These are phyloP conservation scores for Pterostichus niger DNA, from an alignment of 2,888 invertebrate genomes.

Conservation along the genomic window DNA sequence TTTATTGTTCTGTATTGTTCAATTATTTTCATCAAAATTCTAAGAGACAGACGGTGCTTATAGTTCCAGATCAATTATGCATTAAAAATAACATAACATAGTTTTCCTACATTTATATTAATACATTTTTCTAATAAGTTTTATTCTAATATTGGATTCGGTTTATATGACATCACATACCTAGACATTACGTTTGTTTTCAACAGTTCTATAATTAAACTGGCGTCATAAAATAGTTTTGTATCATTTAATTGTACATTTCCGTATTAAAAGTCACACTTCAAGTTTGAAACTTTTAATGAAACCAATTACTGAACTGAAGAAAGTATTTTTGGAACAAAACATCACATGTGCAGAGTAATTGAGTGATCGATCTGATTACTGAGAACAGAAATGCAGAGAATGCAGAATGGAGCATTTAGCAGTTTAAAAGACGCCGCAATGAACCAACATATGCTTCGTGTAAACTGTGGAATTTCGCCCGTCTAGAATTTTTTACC, in stretches of 20 bases:
- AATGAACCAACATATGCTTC: constrained; percentile 16
- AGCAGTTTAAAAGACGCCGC: constrained; percentile 5
- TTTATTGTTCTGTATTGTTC: too few species aligned
- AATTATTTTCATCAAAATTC: too few species aligned
- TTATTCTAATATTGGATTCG: too few species aligned
- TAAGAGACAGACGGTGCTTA: too few species aligned
- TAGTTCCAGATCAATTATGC: too few species aligned
- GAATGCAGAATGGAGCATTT: constrained; percentile 6
- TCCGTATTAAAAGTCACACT: not conserved
- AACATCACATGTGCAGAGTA: not conserved
- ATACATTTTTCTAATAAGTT: too few species aligned
- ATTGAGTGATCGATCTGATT: constrained; percentile 15
- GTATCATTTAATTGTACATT: not conserved
- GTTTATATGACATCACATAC: too few species aligned
- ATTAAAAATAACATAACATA: too few species aligned
- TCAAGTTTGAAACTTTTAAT: not conserved
- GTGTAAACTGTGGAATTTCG: constrained; percentile 23
- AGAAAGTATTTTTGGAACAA: not conserved
- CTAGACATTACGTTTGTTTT: not conserved
- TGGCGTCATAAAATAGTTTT: not conserved
- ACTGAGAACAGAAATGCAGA: not conserved
- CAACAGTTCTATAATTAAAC: not conserved
- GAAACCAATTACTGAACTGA: not conserved
- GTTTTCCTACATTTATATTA: too few species aligned
- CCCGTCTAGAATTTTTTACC: constrained; percentile 25